Conservation (phyloP, 2,113 vertebrate genomes). For the Pelodiscus sinensis region DNA sequence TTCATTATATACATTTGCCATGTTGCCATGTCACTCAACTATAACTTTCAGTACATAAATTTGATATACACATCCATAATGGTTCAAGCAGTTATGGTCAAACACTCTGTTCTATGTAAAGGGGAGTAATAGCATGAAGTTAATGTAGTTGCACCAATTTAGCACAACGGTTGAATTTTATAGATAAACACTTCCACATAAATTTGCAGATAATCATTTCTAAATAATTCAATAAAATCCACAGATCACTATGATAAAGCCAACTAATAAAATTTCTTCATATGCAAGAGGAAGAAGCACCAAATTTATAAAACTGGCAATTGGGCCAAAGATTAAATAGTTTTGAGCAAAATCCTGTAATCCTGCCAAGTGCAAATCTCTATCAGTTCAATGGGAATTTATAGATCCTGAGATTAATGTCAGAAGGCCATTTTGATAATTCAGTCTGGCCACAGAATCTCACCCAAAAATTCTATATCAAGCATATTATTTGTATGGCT, state of each 20-base stretch:
- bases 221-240: not conserved
- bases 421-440: not conserved
- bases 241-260: fast-evolving
- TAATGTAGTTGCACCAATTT: fast-evolving
- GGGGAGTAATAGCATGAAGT: fast-evolving
- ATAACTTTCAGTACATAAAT: not conserved
- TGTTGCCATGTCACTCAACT: not conserved
- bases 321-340: not conserved
- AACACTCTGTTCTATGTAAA: not conserved
- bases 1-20: not conserved
- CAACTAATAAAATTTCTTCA: not conserved
- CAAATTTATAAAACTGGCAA: not conserved
- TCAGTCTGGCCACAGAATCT: fast-evolving
- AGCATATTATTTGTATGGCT: not conserved
- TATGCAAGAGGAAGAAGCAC: not conserved
- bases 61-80: constrained; percentile 3
- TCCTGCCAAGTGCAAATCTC: not conserved
- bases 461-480: fast-evolving
- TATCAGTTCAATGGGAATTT: fast-evolving
- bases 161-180: fast-evolving
- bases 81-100: fast-evolving
- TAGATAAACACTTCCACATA: not conserved
- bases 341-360: not conserved
- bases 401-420: not conserved
- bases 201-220: not conserved